These are phyloP conservation scores for Pogonophryne albipinna DNA, from an alignment of 2,797 vertebrate genomes.

Conservation along the genomic window DNA sequence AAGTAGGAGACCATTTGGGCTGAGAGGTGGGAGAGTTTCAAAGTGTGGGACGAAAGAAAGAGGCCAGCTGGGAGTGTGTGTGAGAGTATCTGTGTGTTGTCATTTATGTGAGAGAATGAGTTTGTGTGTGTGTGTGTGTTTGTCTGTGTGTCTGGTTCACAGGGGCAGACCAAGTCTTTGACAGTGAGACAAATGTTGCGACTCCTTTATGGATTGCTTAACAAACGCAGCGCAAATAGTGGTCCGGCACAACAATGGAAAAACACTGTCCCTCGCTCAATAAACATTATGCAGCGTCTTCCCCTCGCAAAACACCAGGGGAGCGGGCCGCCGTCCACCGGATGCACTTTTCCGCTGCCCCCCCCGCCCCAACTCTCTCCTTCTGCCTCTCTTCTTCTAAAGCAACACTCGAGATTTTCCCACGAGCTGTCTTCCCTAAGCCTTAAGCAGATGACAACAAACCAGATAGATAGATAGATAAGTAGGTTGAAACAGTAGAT, in stretches of 20 bases:
- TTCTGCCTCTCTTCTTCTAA: slow-evolving; percentile 43
- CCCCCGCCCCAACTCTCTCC: slow-evolving; percentile 33
- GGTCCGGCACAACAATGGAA: slow-evolving; percentile 75
- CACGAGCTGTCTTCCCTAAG: slow-evolving; percentile 45
- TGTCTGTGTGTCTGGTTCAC: slow-evolving; percentile 45
- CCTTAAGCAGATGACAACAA: slow-evolving; percentile 20
- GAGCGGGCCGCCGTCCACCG: slow-evolving; percentile 64
- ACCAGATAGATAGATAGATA: neutral
- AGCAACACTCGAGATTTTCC: slow-evolving; percentile 67
- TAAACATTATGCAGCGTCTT: slow-evolving; percentile 73
- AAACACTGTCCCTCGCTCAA: slow-evolving; percentile 76
- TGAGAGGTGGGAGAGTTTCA: slow-evolving; percentile 73
- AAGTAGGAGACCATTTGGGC: slow-evolving; percentile 69
- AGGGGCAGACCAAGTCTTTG: slow-evolving; percentile 67
- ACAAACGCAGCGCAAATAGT: slow-evolving; percentile 76
- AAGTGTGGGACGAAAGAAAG: slow-evolving; percentile 60
- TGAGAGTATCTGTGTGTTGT: slow-evolving; percentile 54
- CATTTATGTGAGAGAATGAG: slow-evolving; percentile 66
- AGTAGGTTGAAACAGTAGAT: slow-evolving; percentile 15
- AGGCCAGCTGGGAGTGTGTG: slow-evolving; percentile 66
- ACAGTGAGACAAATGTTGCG: slow-evolving; percentile 79
- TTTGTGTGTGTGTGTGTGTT: slow-evolving; percentile 15
- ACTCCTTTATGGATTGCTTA: slow-evolving; percentile 79
- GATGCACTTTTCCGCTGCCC: slow-evolving; percentile 72
- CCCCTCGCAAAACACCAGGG: slow-evolving; percentile 61